These are phyloP conservation scores for Stylophora pistillata DNA, from an alignment of 64 coral and sea anemone genomes.

Conservation along the genomic window DNA sequence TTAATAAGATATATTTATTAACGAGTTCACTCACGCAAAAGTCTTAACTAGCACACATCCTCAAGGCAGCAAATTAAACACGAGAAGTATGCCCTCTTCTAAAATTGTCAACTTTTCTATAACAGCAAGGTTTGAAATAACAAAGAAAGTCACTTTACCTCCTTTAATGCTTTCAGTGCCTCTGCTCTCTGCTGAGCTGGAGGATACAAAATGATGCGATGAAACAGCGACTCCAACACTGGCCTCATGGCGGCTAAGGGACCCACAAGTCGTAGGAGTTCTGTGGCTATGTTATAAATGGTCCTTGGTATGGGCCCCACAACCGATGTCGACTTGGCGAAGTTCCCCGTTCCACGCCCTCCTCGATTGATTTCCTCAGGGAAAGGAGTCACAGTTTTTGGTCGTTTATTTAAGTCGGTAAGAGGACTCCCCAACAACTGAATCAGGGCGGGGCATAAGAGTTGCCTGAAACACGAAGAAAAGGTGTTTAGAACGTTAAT, in stretches of 20 bases:
- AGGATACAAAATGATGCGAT: slow-evolving; percentile 97
- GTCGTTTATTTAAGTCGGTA: slow-evolving; percentile 77
- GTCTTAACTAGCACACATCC: too few relatives aligned
- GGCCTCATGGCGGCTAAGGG: slow-evolving; percentile 91
- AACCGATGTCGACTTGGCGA: slow-evolving; percentile 70
- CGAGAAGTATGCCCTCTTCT: neutral
- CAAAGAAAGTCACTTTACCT: slow-evolving; percentile 33
- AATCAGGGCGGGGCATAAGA: slow-evolving; percentile 89
- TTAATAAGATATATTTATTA: too few relatives aligned
- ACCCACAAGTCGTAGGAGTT: slow-evolving; percentile 89
- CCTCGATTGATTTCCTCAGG: slow-evolving; percentile 89
- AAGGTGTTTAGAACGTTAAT: neutral
- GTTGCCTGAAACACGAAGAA: slow-evolving; percentile 75
- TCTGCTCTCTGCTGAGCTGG: slow-evolving; percentile 91
- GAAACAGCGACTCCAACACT: slow-evolving; percentile 93
- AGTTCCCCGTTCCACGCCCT: slow-evolving; percentile 76
- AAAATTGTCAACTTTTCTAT: neutral
- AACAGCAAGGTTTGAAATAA: neutral
- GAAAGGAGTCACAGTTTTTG: slow-evolving; percentile 56
- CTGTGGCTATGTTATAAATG: slow-evolving; percentile 96
- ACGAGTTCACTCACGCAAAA: too few relatives aligned
- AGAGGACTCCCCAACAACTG: slow-evolving; percentile 96
- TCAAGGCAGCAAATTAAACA: too few relatives aligned
- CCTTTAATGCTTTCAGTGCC: slow-evolving; percentile 94
- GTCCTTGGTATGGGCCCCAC: slow-evolving; percentile 82